Conservation (phyloP, 2,113 vertebrate genomes). For the Serinus canaria region DNA sequence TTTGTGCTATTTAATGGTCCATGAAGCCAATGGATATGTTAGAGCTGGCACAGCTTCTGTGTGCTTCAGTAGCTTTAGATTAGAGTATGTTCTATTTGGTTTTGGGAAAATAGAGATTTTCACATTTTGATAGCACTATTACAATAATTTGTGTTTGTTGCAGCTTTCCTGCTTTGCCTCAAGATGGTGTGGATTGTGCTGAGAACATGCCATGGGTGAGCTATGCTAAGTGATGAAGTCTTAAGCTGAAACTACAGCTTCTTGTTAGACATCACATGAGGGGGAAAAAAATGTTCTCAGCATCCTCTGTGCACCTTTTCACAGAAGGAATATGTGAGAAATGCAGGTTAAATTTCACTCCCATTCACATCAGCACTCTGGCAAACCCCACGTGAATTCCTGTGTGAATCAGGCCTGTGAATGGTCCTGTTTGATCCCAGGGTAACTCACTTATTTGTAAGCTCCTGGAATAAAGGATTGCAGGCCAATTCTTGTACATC, state of each 20-base stretch:
- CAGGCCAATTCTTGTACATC: accelerated
- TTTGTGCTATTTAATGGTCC: constrained; percentile 32
- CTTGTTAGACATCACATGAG: not conserved
- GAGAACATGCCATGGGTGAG: not conserved
- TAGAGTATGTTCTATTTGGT: not conserved
- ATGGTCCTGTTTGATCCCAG: accelerated
- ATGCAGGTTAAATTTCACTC: not conserved
- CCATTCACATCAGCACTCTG: not conserved
- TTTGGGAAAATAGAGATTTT: not conserved
- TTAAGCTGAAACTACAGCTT: not conserved
- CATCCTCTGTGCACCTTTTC: not conserved
- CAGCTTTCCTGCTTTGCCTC: not conserved
- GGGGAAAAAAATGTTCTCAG: not conserved
- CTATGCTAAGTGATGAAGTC: not conserved
- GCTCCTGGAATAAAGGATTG: not conserved
- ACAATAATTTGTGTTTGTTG: not conserved
- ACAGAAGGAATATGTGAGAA: not conserved
- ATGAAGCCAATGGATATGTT: not conserved
- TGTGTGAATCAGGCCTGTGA: not conserved
- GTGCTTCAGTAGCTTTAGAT: constrained; percentile 52
- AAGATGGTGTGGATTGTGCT: not conserved
- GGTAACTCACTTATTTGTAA: not conserved
- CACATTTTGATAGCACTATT: not conserved
- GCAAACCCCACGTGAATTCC: not conserved
- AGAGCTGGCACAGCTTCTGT: not conserved